Percentiles rank a stretch among this genome's conserved stretches.
Conservation (phyloP, 2,888 invertebrate species). For the Oligia strigilis region DNA sequence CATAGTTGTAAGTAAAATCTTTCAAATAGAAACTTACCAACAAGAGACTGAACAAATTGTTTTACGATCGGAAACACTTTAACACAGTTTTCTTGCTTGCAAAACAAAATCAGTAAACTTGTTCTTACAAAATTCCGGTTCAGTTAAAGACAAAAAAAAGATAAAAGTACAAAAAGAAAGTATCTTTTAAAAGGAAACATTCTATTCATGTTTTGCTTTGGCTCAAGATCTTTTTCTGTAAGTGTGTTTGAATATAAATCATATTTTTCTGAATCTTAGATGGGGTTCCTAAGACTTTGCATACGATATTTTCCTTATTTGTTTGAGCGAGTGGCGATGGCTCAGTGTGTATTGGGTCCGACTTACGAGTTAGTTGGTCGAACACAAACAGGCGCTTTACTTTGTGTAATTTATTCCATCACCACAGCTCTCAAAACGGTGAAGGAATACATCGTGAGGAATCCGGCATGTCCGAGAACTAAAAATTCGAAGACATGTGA, state of each 20-base stretch:
- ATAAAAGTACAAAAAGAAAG: constrained; percentile 7
- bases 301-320: neutral
- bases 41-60: neutral
- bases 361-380: too few relatives aligned
- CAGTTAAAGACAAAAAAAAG: neutral
- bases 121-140: constrained; percentile 4
- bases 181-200: constrained; percentile 17
- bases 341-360: too few relatives aligned
- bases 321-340: neutral
- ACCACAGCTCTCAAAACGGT: too few relatives aligned
- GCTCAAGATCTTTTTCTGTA: neutral
- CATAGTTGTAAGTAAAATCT: too few relatives aligned
- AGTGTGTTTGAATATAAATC: constrained; percentile 18
- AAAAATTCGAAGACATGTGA: too few relatives aligned
- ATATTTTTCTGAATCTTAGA: constrained; percentile 2
- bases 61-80: neutral
- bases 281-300: neutral
- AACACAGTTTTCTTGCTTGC: neutral
- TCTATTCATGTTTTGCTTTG: constrained; percentile 10
- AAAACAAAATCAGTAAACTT: neutral
- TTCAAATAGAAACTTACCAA: neutral
- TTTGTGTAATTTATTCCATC: too few relatives aligned
- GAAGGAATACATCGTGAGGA: too few relatives aligned
- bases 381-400: too few relatives aligned
- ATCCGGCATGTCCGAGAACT: too few relatives aligned